phyloP scores from a whole-genome alignment of 1,140 invertebrate species.

The Laupala kohalensis region DNA sequence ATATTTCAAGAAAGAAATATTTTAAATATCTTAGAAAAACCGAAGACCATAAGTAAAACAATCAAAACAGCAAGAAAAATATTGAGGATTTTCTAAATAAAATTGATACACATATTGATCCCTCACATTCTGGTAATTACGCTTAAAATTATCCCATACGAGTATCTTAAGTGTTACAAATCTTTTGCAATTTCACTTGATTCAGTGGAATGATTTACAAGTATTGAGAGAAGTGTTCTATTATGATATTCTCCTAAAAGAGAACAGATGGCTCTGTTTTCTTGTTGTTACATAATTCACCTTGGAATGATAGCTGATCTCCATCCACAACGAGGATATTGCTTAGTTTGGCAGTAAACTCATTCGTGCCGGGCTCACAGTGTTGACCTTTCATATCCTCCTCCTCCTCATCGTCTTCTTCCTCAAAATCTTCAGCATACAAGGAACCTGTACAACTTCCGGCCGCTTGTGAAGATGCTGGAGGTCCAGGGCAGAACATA shows the following conservation, averaged over 20 bases:
- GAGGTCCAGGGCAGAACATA: background rate
- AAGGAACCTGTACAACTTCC: background rate
- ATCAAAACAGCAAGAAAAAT: no score
- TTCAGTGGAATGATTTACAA: no score
- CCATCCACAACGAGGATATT: conserved; percentile 1
- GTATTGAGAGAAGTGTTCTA: background rate
- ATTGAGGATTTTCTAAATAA: no score
- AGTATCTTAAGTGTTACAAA: no score
- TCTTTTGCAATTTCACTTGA: no score
- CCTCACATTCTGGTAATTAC: no score
- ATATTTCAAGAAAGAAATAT: no score
- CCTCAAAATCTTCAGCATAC: background rate
- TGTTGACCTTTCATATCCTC: conserved; percentile 9
- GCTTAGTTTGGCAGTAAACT: conserved; percentile 6
- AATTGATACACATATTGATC: no score
- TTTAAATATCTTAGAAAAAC: no score
- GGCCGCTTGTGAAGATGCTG: background rate
- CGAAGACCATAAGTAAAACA: no score
- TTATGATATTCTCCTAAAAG: background rate
- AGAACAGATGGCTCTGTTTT: background rate
- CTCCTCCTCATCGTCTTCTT: background rate
- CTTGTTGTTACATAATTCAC: background rate
- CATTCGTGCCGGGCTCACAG: conserved; percentile 12
- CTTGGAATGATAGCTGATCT: conserved; percentile 1
- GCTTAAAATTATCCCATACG: no score